Base-by-base conservation (phyloP, 2,888 invertebrate genomes). In the Scelioninae gen. 1 region DNA sequence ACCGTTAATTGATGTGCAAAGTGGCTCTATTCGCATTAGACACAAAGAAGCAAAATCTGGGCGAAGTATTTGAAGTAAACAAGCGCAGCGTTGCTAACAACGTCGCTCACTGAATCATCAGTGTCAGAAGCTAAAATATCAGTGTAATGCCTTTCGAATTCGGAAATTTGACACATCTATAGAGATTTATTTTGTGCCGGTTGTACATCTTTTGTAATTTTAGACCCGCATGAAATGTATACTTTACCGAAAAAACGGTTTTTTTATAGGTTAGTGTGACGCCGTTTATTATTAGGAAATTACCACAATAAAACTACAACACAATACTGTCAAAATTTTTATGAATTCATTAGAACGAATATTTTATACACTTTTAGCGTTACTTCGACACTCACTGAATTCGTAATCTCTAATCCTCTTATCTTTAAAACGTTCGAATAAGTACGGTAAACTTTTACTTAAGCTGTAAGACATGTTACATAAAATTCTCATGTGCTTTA, bases 81-180 rank as follows among this genome's bases (percentile, higher is more conserved):
- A 69, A 75, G 69, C 51, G 49, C 62, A 49, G 45, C 66, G 69
- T 63, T 49, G 55, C 74, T 51, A 62, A 74, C 65, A 62, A 53
- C 47, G 51, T 74, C 47, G 53, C 63, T 58, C 32, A 31, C 62
- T 58, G 66, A 66, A 75, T 80, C 75, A 60, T 74, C 62, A 49
- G 49, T 53, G 75, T 75, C 56, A 43, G 80, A 49, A 79, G 71
- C 58, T 71, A 78, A n/a, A 78, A 71, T 71, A 53, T 56, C 65
- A 49, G 47, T 62, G 62, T 77, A 77, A 69, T 77, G 55, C 62
- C 56, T 38, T 55, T 53, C 56, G 32, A 63, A 78, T 58, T 58
- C 58, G 32, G 63, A 16, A 43, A 34, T 11, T 56, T 65, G 58
- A 51, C 56, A 56, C 49, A 31, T 77, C 68, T 68, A 68, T 77